A percentile compares a stretch with the other conserved stretches of the same genome.
phyloP scores from a whole-genome alignment of 2,113 vertebrate species.

The Cromileptes altivelis region DNA sequence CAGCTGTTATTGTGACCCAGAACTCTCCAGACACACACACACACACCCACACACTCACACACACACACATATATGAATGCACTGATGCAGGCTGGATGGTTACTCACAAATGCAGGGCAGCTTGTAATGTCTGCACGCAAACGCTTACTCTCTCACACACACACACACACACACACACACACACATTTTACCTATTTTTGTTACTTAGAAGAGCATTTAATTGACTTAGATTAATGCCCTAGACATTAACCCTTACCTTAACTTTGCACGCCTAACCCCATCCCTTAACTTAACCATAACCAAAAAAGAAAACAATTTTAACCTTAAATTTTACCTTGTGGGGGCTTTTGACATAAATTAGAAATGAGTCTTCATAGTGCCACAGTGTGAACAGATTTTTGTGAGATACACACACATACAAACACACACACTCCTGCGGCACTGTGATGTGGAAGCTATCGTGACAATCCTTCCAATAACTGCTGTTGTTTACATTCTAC shows the following conservation, averaged over 20 bases:
- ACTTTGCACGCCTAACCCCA: not conserved
- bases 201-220: not conserved
- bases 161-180: slow-evolving; percentile 8
- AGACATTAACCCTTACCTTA: not conserved
- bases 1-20: slow-evolving; percentile 82
- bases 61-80: slow-evolving; percentile 22
- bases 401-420: slow-evolving; percentile 29
- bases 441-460: slow-evolving; percentile 52
- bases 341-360: slow-evolving; percentile 20
- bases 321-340: not conserved
- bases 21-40: slow-evolving; percentile 64
- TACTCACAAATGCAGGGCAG: slow-evolving; percentile 54
- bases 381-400: slow-evolving; percentile 17
- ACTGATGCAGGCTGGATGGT: slow-evolving; percentile 56
- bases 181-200: slow-evolving; percentile 1
- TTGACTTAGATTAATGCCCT: not conserved
- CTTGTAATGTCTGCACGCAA: slow-evolving; percentile 61
- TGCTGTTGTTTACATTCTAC: slow-evolving; percentile 69
- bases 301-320: not conserved
- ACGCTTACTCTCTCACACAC: slow-evolving; percentile 16
- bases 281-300: not conserved
- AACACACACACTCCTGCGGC: slow-evolving; percentile 12
- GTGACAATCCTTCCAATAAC: slow-evolving; percentile 63
- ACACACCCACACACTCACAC: not conserved
- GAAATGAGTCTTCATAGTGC: not conserved